Evolutionary conservation across 2,888 invertebrate species (phyloP).

Genomic region (Octonoba sinensis): DNA sequence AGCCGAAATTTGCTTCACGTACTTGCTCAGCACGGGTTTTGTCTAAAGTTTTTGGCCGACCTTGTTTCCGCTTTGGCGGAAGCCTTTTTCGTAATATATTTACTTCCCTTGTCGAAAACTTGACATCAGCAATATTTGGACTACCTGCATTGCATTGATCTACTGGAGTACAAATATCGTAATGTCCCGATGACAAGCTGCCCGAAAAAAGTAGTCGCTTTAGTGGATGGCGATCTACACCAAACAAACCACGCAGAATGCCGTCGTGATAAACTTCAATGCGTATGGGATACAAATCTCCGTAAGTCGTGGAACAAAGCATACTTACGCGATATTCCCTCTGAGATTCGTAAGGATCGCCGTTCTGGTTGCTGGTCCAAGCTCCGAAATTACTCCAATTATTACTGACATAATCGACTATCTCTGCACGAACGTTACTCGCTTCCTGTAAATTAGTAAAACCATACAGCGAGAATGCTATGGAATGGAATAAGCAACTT

Average conservation of each 20-base stretch:
- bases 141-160: too few relatives aligned
- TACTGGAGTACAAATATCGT: background rate
- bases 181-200: background rate
- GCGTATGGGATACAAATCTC: background rate
- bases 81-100: background rate
- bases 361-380: too few relatives aligned
- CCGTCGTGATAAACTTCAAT: background rate
- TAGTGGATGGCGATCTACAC: background rate
- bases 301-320: background rate
- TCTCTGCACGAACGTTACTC: background rate
- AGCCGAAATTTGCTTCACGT: background rate
- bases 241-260: background rate
- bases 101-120: background rate
- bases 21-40: background rate
- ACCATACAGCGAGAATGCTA: too few relatives aligned
- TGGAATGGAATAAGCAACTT: too few relatives aligned
- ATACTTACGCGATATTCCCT: background rate
- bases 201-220: background rate
- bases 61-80: background rate
- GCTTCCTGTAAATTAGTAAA: background rate
- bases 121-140: background rate
- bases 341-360: background rate
- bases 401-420: background rate
- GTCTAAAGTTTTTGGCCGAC: background rate
- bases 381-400: background rate